Evolutionary conservation across 1,140 invertebrate species (phyloP), one percentile per base, ranked within the genome.

Genomic region (Euura saliciscinereae): DNA sequence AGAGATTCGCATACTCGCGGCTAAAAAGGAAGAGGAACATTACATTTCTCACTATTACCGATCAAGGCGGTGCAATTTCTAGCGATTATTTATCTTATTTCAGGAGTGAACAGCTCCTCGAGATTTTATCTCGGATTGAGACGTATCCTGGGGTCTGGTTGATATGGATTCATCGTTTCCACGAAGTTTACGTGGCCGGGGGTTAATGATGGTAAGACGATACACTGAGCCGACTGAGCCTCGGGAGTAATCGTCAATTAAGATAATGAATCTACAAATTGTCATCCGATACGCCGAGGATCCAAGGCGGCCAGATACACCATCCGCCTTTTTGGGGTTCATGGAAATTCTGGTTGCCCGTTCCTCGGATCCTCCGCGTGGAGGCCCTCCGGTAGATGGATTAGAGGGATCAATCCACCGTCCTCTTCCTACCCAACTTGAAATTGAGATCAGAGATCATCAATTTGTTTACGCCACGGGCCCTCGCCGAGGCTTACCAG

Each of bases 211-310:
- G 51, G 51, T 59, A 59, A 59, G 51, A 59, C 51, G 51, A 59
- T 59, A 59, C 51, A n/a, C 51, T 4, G 8, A n/a, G 51, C 51
- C 13, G 8, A 59, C 51, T 8, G 6, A n/a, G 51, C 51, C 51
- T 59, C 51, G 51, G 51, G 51, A 59, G 51, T 59, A 59, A 59
- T 59, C 51, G 51, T 59, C 51, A 59, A 59, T 59, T 59, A 59
- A 59, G 51, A 59, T 59, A 59, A 59, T 59, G 51, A 59, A 59
- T 59, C 51, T 59, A 59, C 51, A 59, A 59, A 59, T 59, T 59
- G 51, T 59, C 51, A 59, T 59, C 51, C 51, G 51, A 59, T 59
- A 59, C 51, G 10, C 1, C 28, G 28, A 28, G 28, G 28, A 28
- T 28, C 28, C 28, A 28, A 28, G 28, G 28, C 28, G 28, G 28